Evolutionary conservation across 2,797 vertebrate species (phyloP), one percentile per base, ranked within the genome.

Genomic region (Lepus townsendii): DNA sequence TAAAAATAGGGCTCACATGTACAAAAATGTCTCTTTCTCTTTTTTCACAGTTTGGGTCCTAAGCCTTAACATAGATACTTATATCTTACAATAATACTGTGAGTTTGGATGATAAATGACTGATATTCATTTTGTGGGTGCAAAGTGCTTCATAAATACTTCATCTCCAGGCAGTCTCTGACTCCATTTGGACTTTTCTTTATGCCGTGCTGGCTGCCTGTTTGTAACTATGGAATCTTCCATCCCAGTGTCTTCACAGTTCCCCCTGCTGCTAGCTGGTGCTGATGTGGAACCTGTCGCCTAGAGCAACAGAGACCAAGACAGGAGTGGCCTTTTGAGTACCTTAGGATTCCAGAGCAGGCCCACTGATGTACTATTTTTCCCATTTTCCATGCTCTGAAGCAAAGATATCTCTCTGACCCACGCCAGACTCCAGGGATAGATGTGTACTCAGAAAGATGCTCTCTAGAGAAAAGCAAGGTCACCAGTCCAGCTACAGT

Each of bases 111-210:
- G 38, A 77, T 83, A 79, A 88, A 83, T 47, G 22, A 87, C 72
- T 93, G 24, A 85, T 75, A 90, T 79, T 92, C 47, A 83, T 76
- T 79, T 83, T 72, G 75, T 79, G 17, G 72, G n/a, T 83, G 88
- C 76, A 84, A 90, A 96, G 83, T 94, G 9, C 54, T 80, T 90
- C 84, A 85, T 87, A 95, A 97, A 94, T 84, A 80, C 89, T 89
- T 86, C 62, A 80, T 80, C 32, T 91, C 27, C 38, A 89, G 32
- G 89, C n/a, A 94, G 27, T 65, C 85, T 88, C 78, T 91, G 35
- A 76, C 14, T 89, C 77, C 32, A 73, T 92, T 42, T 72, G 72
- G 50, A 94, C 30, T 60, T 89, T 30, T 92, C 77, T 90, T 69
- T 52, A 57, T 52, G 38, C 65, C 88, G 66, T 54, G 73, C 83